Percentiles rank a stretch among this genome's conserved stretches.
These are phyloP conservation scores for Mesitornis unicolor DNA, from an alignment of 2,113 vertebrate genomes.

Conservation along the genomic window DNA sequence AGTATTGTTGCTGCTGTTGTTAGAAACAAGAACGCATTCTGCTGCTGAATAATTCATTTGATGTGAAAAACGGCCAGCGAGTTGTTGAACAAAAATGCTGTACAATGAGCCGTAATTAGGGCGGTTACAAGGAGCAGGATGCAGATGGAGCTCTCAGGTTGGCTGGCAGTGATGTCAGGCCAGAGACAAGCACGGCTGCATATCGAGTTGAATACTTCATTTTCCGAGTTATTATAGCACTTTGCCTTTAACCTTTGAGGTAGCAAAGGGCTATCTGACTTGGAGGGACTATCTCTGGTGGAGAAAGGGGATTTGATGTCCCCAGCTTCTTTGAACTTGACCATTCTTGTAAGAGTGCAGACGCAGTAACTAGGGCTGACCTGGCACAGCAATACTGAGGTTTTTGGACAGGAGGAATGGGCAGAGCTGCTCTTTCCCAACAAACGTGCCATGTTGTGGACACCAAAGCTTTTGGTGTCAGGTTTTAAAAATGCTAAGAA, in stretches of 20 bases:
- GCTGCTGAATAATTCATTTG: slow-evolving; percentile 62
- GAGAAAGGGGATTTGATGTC: background rate
- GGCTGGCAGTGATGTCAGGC: background rate
- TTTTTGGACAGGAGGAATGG: background rate
- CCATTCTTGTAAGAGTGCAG: background rate
- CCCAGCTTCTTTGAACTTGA: background rate
- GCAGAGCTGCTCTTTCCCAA: background rate
- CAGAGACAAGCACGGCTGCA: background rate
- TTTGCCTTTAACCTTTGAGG: background rate
- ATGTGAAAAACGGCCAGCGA: background rate
- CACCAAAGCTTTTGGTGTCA: background rate
- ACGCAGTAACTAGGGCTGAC: background rate
- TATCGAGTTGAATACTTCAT: background rate
- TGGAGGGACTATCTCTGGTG: background rate
- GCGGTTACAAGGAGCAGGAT: background rate
- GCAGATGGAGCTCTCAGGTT: slow-evolving; percentile 28
- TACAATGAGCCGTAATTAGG: slow-evolving; percentile 48
- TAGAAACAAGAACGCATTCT: slow-evolving; percentile 7
- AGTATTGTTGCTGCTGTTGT: slow-evolving; percentile 8
- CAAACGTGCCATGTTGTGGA: background rate
- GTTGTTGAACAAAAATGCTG: slow-evolving; percentile 36
- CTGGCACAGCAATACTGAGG: background rate
- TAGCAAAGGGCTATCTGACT: background rate
- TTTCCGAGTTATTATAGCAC: background rate
- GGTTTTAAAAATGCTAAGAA: background rate